Conservation (phyloP, 2,888 invertebrate genomes). For the Ischnura elegans region DNA sequence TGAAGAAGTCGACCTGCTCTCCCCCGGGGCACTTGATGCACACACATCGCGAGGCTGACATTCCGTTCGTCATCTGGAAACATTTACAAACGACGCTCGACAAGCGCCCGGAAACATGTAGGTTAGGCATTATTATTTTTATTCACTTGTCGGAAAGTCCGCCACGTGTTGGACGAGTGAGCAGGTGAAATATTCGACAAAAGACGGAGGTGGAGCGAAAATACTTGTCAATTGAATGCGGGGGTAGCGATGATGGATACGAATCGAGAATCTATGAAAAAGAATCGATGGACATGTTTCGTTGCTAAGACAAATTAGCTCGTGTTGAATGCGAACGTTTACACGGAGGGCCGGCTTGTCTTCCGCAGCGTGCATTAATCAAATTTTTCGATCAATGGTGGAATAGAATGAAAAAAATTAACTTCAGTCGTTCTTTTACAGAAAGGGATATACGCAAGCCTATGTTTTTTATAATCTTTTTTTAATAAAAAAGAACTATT, state of each 20-base stretch:
- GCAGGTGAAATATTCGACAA: neutral
- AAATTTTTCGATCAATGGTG: conserved; percentile 15
- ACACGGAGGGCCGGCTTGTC: neutral
- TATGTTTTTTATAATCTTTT: neutral
- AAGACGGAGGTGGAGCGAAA: too few species aligned
- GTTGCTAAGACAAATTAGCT: neutral
- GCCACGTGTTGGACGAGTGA: neutral
- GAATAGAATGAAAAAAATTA: neutral
- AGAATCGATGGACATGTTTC: neutral
- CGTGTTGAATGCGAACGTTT: neutral
- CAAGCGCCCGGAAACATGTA: neutral
- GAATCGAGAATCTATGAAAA: neutral
- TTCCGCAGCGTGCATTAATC: conserved; percentile 5
- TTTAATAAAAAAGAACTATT: neutral
- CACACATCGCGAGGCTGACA: neutral
- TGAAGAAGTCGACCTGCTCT: too few species aligned
- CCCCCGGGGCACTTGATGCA: neutral
- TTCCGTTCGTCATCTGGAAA: neutral
- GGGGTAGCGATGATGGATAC: neutral
- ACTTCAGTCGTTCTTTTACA: neutral
- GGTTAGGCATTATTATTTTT: neutral
- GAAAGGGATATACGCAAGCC: neutral
- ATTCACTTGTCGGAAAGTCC: neutral
- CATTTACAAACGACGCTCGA: neutral
- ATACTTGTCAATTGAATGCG: neutral